Conservation (phyloP, 1,140 invertebrate genomes). For the Stenopsyche tienmushanensis region DNA sequence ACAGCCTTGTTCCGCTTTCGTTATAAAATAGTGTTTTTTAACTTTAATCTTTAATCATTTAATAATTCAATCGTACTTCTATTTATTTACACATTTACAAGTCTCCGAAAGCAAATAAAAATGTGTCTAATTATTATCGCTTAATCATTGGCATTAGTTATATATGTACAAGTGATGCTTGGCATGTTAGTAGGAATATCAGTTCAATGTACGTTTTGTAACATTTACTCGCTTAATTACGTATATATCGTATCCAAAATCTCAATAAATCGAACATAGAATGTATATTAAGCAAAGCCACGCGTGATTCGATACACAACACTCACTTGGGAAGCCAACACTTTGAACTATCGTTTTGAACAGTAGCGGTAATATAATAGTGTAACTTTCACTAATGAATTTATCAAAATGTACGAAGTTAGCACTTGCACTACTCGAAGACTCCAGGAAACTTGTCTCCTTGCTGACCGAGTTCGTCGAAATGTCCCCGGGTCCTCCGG, state of each 20-base stretch:
- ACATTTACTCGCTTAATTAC: neutral
- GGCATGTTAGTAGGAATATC: neutral
- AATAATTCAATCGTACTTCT: too few relatives aligned
- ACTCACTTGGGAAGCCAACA: slow-evolving; percentile 14
- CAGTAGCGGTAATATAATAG: slow-evolving; percentile 10
- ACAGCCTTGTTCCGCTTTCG: neutral
- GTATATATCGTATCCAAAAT: too few relatives aligned
- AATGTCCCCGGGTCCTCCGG: slow-evolving; percentile 43
- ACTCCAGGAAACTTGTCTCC: slow-evolving; percentile 50
- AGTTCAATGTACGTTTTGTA: neutral
- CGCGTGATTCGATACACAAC: slow-evolving; percentile 14
- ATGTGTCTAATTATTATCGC: slow-evolving; percentile 13
- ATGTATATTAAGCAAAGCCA: slow-evolving; percentile 33
- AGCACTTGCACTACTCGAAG: slow-evolving; percentile 39
- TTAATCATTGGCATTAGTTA: slow-evolving; percentile 8
- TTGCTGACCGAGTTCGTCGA: slow-evolving; percentile 40
- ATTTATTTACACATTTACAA: slow-evolving; percentile 20
- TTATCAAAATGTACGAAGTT: slow-evolving; percentile 22
- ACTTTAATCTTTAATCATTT: neutral
- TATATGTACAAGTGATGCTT: slow-evolving; percentile 5
- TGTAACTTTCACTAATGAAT: slow-evolving; percentile 27
- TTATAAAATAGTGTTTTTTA: neutral
- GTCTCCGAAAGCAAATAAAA: neutral
- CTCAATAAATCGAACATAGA: neutral
- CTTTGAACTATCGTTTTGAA: slow-evolving; percentile 23